Evolutionary conservation across 2,888 invertebrate genomes (phyloP).

Genomic region (Quadroppia sp.): DNA sequence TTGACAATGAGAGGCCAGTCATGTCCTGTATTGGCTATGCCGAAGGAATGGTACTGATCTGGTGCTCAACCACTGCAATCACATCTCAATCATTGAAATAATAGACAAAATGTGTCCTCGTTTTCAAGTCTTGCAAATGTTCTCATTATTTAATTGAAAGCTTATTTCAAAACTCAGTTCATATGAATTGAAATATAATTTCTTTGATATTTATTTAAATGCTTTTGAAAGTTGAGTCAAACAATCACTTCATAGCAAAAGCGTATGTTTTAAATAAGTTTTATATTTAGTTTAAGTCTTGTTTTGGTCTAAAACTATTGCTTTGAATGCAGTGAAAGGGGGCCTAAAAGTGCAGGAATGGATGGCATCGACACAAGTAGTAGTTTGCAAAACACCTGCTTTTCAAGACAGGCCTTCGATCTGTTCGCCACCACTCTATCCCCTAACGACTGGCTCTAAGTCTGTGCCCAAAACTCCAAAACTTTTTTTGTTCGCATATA

Average conservation of each 20-base stretch:
- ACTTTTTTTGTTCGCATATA: not conserved
- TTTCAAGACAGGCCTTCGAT: not conserved
- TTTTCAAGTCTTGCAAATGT: not conserved
- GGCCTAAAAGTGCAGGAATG: not conserved
- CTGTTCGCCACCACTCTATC: not conserved
- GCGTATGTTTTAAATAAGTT: no score
- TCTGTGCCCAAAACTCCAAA: constrained; percentile 11
- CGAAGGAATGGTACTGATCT: no score
- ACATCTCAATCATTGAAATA: not conserved
- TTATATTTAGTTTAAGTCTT: not conserved
- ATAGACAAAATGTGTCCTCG: not conserved
- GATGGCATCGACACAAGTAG: not conserved
- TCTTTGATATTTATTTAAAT: no score
- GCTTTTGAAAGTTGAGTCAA: no score
- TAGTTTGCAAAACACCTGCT: not conserved
- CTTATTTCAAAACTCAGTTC: not conserved
- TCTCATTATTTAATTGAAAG: not conserved
- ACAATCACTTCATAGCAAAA: no score
- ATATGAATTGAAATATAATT: not conserved
- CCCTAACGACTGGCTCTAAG: not conserved
- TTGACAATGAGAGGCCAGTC: not conserved
- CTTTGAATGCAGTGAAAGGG: not conserved
- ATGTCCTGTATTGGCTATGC: no score
- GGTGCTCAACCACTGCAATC: no score
- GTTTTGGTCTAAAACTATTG: not conserved